phyloP scores from a whole-genome alignment of 2,888 invertebrate genomes.

The Eristalis intricaria region DNA sequence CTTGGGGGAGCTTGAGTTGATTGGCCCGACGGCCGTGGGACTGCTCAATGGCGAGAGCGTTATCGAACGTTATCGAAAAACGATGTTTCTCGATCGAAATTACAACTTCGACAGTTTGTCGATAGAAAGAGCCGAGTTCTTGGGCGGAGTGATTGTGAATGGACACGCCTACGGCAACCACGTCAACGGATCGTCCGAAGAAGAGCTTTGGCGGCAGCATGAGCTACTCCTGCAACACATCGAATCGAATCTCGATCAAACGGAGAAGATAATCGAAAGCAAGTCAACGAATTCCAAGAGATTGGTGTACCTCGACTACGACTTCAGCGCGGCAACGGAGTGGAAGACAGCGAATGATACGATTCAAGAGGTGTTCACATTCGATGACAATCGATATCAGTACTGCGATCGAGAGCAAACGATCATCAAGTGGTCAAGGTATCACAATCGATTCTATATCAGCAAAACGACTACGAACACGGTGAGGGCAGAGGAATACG shows the following conservation, averaged over 20 bases:
- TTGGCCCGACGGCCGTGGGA: constrained; percentile 76
- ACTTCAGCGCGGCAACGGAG: constrained; percentile 52
- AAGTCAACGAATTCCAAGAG: constrained; percentile 45
- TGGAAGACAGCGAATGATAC: constrained; percentile 71
- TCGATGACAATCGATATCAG: constrained; percentile 63
- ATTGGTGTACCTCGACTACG: constrained; percentile 76
- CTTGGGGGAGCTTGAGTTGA: constrained; percentile 73
- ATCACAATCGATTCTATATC: constrained; percentile 73
- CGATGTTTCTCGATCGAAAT: constrained; percentile 75
- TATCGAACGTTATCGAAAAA: constrained; percentile 75
- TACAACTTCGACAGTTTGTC: constrained; percentile 76
- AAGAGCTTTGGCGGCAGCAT: constrained; percentile 3
- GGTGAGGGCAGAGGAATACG: constrained; percentile 44
- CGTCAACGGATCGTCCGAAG: constrained; percentile 6
- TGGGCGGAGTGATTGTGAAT: constrained; percentile 73
- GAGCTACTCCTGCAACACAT: constrained; percentile 13
- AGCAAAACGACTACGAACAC: constrained; percentile 71
- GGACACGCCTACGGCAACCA: constrained; percentile 1
- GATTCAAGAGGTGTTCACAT: constrained; percentile 64
- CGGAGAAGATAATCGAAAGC: constrained; percentile 16
- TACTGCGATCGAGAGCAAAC: constrained; percentile 73
- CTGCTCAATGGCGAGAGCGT: constrained; percentile 76
- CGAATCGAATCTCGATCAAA: not conserved
- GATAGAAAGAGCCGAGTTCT: constrained; percentile 75
- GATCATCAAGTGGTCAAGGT: constrained; percentile 71